Base-by-base conservation (phyloP, 2,888 invertebrate genomes). In the Amphipyra berbera region DNA sequence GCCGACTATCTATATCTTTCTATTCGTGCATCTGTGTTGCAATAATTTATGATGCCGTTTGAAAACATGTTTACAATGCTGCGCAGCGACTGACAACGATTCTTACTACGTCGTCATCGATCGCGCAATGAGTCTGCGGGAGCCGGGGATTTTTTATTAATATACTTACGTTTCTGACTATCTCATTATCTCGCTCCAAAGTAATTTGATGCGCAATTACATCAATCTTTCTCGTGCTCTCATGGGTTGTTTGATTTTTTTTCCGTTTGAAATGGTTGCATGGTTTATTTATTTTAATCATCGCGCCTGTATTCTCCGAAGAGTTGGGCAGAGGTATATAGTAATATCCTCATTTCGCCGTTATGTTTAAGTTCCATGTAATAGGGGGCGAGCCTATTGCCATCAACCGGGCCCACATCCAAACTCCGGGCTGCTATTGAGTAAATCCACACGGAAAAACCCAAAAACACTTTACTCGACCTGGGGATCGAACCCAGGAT, bases 51-150 rank as follows among this genome's bases (percentile, higher is more conserved):
- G 27, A 46, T 44, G 50, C 52, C 27, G 45, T 56, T 72, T 52
- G 14, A 62, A 67, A 72, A 63, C 73, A 76, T 73, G 73, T 76
- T 76, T 57, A 62, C 50, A 30, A 30, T 58, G 48, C 45, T 15
- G 41, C 13, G 27, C 9, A 41, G 41, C 30, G 8, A 9, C 35
- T 38, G 48, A 15, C 47, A 12, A 9, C n/a, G n/a, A n/a, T n/a
- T n/a, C n/a, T n/a, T 6, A 27, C 44, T 44, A 44, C 52, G 52
- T 30, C 10, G 53, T 7, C 38, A 15, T 21, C 49, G 15, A n/a
- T 13, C 1, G 38, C 44, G 40, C 38, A 10, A 14, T 42, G 14
- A 2, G 14, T 12, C 13, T n/a, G 30, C 27, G 8, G 14, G 13
- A 15, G 8, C 33, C 13, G 38, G 37, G 14, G 45, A 42, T 33